These are phyloP conservation scores for Thecophora atra DNA, from an alignment of 2,888 invertebrate species.

Conservation along the genomic window DNA sequence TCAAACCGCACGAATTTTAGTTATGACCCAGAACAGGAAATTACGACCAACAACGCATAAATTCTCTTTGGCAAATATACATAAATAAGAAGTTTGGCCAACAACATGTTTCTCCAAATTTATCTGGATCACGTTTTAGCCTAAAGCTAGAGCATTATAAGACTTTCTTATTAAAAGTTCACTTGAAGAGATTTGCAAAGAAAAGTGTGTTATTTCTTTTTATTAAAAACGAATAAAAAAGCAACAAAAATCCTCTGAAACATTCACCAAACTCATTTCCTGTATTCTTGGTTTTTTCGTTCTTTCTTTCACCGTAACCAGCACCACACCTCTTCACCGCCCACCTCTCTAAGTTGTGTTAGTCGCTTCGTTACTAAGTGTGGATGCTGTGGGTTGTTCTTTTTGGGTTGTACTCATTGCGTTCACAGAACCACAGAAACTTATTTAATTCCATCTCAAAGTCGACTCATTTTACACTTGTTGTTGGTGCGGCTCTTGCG, in stretches of 20 bases:
- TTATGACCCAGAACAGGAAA: too few species aligned
- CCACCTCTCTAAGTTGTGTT: neutral
- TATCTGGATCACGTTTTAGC: too few species aligned
- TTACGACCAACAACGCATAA: too few species aligned
- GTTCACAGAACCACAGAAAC: constrained; percentile 25
- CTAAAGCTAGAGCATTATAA: too few species aligned
- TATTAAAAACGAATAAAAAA: neutral
- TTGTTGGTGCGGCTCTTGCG: constrained; percentile 11
- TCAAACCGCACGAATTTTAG: too few species aligned
- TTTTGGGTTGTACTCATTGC: constrained; percentile 1
- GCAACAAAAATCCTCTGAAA: neutral
- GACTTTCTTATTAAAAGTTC: too few species aligned
- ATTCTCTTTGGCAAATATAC: too few species aligned
- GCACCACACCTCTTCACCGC: neutral
- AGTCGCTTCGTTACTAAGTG: constrained; percentile 1
- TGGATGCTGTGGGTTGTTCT: constrained; percentile 27
- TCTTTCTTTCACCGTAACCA: neutral
- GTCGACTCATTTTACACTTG: constrained; percentile 27
- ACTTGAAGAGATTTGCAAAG: neutral
- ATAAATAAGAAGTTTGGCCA: too few species aligned
- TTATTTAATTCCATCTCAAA: constrained; percentile 28
- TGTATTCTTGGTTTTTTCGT: constrained; percentile 1
- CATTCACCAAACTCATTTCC: constrained; percentile 16
- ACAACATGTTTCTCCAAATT: too few species aligned
- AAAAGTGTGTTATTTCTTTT: too few species aligned